Conservation (phyloP, 2,888 invertebrate species). For the Eupithecia subfuscata region DNA sequence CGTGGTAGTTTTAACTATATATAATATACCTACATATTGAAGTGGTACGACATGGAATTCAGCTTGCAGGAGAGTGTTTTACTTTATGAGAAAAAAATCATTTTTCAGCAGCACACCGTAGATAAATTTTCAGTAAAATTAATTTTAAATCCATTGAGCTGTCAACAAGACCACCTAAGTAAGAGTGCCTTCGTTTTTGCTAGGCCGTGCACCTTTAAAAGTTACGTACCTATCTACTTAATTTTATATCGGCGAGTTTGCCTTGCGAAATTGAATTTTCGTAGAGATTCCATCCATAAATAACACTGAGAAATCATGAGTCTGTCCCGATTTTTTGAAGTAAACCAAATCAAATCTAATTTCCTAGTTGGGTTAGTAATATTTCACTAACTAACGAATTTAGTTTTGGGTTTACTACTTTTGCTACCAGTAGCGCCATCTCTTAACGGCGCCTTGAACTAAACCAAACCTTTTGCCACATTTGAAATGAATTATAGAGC, state of each 20-base stretch:
- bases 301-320: neutral
- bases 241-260: slow-evolving; percentile 37
- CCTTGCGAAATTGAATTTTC: slow-evolving; percentile 28
- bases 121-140: neutral
- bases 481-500: no score
- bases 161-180: neutral
- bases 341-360: neutral
- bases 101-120: neutral
- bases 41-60: neutral
- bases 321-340: neutral
- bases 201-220: slow-evolving; percentile 32
- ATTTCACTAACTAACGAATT: neutral
- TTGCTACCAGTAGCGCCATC: slow-evolving; percentile 36
- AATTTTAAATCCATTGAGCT: slow-evolving; percentile 2
- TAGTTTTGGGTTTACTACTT: neutral
- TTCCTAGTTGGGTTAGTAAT: neutral
- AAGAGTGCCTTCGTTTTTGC: neutral
- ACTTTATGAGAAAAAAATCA: no score
- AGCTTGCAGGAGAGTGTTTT: neutral
- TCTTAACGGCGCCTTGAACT: slow-evolving; percentile 22
- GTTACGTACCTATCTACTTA: slow-evolving; percentile 25
- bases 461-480: slow-evolving; percentile 2
- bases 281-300: neutral
- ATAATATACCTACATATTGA: no score
- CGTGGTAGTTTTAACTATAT: neutral